phyloP scores from a whole-genome alignment of 2,888 invertebrate species.

The Pasiphila rectangulata region DNA sequence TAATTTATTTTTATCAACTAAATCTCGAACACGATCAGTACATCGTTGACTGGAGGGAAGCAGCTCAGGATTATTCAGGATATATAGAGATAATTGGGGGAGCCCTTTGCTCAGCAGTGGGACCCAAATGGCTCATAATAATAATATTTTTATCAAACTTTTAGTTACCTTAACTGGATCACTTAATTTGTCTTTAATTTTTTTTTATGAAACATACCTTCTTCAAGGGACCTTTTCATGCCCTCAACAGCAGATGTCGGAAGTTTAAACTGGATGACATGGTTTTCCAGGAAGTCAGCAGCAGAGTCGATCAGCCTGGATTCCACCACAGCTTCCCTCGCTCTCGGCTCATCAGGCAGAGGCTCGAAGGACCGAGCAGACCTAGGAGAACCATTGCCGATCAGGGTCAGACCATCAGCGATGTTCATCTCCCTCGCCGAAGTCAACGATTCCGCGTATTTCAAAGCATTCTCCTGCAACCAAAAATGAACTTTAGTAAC shows the following conservation, averaged over 20 bases:
- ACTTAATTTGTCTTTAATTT: no score
- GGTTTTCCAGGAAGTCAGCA: conserved; percentile 88
- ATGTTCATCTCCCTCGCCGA: conserved; percentile 79
- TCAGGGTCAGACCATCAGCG: conserved; percentile 82
- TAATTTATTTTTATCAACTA: no score
- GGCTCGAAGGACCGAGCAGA: conserved; percentile 83
- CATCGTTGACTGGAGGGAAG: no score
- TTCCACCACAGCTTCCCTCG: conserved; percentile 87
- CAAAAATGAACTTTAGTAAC: conserved; percentile 57
- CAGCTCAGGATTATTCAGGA: no score
- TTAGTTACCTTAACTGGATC: no score
- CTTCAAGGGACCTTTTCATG: conserved; percentile 89
- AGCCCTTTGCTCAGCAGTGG: no score
- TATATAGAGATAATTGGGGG: no score
- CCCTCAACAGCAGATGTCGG: conserved; percentile 87
- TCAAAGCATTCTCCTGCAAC: conserved; percentile 86
- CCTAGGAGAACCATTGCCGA: conserved; percentile 76
- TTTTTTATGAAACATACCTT: conserved; percentile 80
- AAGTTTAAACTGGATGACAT: conserved; percentile 90
- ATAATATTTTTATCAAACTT: no score
- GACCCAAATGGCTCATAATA: no score
- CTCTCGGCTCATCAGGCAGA: conserved; percentile 86
- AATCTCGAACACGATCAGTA: no score
- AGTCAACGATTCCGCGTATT: conserved; percentile 82
- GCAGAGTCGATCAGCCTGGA: conserved; percentile 87